These are phyloP conservation scores for Hippolais icterina DNA, from an alignment of 2,113 vertebrate genomes.

Conservation along the genomic window DNA sequence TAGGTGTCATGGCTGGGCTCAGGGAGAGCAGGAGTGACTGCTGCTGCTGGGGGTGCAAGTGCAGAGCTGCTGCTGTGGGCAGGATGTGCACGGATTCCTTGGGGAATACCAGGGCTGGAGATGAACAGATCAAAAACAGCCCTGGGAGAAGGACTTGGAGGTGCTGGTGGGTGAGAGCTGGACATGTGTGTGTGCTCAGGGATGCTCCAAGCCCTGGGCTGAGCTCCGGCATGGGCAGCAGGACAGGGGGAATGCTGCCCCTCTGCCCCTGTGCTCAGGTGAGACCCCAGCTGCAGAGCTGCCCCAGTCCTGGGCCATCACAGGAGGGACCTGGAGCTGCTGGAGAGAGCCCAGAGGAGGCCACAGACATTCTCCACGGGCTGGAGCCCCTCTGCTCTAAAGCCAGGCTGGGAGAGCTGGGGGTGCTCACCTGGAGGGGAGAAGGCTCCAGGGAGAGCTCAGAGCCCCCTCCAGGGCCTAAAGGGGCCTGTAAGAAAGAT, in stretches of 20 bases:
- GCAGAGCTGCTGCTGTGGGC: background rate
- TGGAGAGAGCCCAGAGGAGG: background rate
- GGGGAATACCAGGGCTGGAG: background rate
- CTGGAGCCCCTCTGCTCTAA: background rate
- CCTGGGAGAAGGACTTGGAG: background rate
- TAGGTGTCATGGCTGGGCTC: rapidly evolving
- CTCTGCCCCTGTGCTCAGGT: background rate
- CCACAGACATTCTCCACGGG: rapidly evolving
- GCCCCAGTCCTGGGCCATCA: background rate
- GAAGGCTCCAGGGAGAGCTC: rapidly evolving
- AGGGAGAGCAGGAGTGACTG: background rate
- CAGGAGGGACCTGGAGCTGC: background rate
- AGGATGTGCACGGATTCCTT: background rate
- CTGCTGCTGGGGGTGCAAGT: background rate
- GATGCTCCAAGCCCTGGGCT: background rate
- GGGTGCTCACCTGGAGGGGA: background rate
- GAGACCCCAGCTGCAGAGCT: background rate
- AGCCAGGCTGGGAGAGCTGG: background rate
- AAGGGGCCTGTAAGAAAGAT: background rate
- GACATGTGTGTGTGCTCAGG: background rate
- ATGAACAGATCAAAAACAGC: background rate
- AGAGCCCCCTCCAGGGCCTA: background rate
- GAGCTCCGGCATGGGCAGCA: background rate
- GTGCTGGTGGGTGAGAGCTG: background rate
- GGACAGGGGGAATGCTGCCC: background rate